phyloP scores from a whole-genome alignment of 2,113 vertebrate species.

The Notarius quadriscutis region DNA sequence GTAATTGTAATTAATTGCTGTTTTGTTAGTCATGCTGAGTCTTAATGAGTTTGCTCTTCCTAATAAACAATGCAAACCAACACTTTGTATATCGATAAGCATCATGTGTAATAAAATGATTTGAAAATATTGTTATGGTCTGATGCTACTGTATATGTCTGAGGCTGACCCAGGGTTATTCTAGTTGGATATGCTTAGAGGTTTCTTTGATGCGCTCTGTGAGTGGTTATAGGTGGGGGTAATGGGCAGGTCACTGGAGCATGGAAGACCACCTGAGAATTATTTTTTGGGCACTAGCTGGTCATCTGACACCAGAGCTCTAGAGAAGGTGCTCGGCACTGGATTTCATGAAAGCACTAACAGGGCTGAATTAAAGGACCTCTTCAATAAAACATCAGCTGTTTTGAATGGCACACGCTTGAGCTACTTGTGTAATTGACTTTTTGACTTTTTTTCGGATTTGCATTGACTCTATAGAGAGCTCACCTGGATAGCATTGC shows the following conservation, averaged over 20 bases:
- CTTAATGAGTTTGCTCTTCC: constrained; percentile 59
- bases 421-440: constrained; percentile 80
- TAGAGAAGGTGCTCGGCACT: constrained; percentile 70
- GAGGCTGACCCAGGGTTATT: constrained; percentile 45
- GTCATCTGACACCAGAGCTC: constrained; percentile 75
- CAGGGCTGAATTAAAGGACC: constrained; percentile 74
- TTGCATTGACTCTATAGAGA: constrained; percentile 76
- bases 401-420: constrained; percentile 79
- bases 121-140: constrained; percentile 34
- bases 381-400: constrained; percentile 82
- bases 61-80: constrained; percentile 33
- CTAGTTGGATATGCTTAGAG: constrained; percentile 61
- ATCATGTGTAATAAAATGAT: constrained; percentile 20
- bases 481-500: constrained; percentile 70
- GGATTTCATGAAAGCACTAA: constrained; percentile 73
- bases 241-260: constrained; percentile 75
- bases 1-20: constrained; percentile 52
- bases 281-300: constrained; percentile 77
- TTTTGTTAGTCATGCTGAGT: constrained; percentile 61
- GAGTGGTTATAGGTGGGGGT: constrained; percentile 54
- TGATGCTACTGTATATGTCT: constrained; percentile 34
- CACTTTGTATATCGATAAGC: constrained; percentile 17
- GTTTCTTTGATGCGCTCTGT: constrained; percentile 55
- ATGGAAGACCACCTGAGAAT: constrained; percentile 80
- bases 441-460: constrained; percentile 74